A percentile compares a stretch with the other conserved stretches of the same genome.
These are phyloP conservation scores for Calosoma granatense DNA, from an alignment of 1,140 invertebrate species.

Conservation along the genomic window DNA sequence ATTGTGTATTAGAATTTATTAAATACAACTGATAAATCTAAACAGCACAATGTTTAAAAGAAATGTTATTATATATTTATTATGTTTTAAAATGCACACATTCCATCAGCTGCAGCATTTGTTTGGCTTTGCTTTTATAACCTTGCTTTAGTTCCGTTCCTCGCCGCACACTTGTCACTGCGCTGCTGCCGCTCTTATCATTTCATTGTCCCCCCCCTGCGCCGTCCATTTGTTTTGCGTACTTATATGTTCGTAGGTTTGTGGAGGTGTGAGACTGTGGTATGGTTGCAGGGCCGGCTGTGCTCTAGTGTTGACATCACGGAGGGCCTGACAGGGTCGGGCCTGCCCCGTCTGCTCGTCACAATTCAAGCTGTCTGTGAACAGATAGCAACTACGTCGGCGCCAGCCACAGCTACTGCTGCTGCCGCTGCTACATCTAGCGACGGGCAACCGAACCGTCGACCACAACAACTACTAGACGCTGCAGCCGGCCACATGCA, in stretches of 20 bases:
- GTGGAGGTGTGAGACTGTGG: constrained; percentile 33
- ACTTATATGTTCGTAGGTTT: background rate
- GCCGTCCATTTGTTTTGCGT: too few species aligned
- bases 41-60: too few species aligned
- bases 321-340: constrained; percentile 29
- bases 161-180: too few species aligned
- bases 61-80: too few species aligned
- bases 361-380: constrained; percentile 29
- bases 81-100: too few species aligned
- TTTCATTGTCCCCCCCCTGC: too few species aligned
- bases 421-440: constrained; percentile 30
- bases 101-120: too few species aligned
- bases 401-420: constrained; percentile 23
- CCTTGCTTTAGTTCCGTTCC: too few species aligned
- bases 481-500: constrained; percentile 20
- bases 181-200: too few species aligned
- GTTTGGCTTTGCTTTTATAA: too few species aligned
- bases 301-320: constrained; percentile 59
- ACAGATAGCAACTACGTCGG: constrained; percentile 31
- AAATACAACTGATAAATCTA: too few species aligned
- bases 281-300: constrained; percentile 63
- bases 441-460: constrained; percentile 32
- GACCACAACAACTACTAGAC: constrained; percentile 23
- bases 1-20: too few species aligned
- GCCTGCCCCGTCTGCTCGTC: constrained; percentile 28